Base-by-base conservation (phyloP, 2,113 vertebrate genomes). In the Chinchilla lanigera region DNA sequence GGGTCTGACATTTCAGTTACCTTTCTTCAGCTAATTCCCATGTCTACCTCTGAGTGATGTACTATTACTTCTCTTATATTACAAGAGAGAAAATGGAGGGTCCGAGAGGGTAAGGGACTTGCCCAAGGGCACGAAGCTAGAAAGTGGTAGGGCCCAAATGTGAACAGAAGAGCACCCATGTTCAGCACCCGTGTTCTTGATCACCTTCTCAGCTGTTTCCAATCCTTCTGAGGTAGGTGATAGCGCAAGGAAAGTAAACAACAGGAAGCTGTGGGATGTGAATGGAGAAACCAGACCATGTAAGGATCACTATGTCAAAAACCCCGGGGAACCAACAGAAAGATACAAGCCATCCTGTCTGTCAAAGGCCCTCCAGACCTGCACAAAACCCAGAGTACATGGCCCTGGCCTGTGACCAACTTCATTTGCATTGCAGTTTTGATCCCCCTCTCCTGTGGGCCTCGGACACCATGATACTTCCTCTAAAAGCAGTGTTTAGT, bases 41-140 rank as follows among this genome's bases (percentile, higher is more conserved):
- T 9, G 22, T 67, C 1, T 84, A 41, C 35, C 50, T 89, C 60
- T 44, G n/a, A 33, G 58, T 71, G 61, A 94, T 52, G 16, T 33
- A 47, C 33, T 75, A 22, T 89, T 44, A 83, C 94, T 87, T 96
- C 50, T 82, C 38, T 97, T 16, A 30, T 26, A 19, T 80, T 54
- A n/a, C 6, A 38, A 56, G 67, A 82, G 81, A 75, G 41, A 50
- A 89, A 30, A 61, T 26, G 52, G 95, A 89, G 10, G 50, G 75
- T 90, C 92, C n/a, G 86, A 93, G 80, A 89, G 75, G 52, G 56
- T 26, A 52, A 63, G 28, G 75, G 91, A 50, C 26, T 83, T 85
- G 24, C 35, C 35, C 50, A 52, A 35, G 47, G 33, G 19, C 33
- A 35, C 47, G 54, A 52, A 80, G 13, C 30, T 5, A 19, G 81